Base-by-base conservation (phyloP, 2,888 invertebrate species). In the Himalopsyche japonica region DNA sequence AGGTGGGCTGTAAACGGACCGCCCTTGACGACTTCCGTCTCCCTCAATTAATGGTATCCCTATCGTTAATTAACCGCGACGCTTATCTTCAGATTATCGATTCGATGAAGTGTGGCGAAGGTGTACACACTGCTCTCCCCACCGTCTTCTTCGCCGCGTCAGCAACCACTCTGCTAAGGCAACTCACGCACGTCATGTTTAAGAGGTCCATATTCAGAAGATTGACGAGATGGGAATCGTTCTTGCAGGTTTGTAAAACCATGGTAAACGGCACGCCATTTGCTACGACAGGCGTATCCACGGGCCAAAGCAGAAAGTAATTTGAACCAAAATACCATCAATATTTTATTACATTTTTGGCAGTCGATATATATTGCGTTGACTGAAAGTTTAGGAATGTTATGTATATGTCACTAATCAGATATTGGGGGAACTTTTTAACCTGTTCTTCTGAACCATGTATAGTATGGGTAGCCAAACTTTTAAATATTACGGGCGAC, bases 151-250 rank as follows among this genome's bases (percentile, higher is more conserved):
- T 85, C 24, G 30, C 78, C 10, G 27, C 70, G 15, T 85, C 85
- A 6, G 57, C 57, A 8, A 37, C 81, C 57, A 78, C 64, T 20
- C 37, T 85, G 27, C 48, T 85, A 30, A 70, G 76, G 30, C 81
- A 76, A 27, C 24, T 85, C 70, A 85, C 83, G n/a, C 48, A 81
- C 24, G 47, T n/a, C 15, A 83, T 85, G 81, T 85, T 85, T 79
- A 64, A 81, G 43, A 85, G 85, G 49, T 83, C 85, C 15, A 37
- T 85, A 20, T 85, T 85, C 79, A 76, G 85, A 47, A 47, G 85
- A 20, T 32, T 83, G 24, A 76, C 81, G 30, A 70, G 32, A 37
- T 85, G 85, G 85, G 85, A 85, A 49, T 64, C 37, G 1, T 77
- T 70, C 30, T 30, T 85, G 15, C 83, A 85, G 85, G 85, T 85